phyloP scores from a whole-genome alignment of 2,797 vertebrate genomes.

The Siniperca obscura region DNA sequence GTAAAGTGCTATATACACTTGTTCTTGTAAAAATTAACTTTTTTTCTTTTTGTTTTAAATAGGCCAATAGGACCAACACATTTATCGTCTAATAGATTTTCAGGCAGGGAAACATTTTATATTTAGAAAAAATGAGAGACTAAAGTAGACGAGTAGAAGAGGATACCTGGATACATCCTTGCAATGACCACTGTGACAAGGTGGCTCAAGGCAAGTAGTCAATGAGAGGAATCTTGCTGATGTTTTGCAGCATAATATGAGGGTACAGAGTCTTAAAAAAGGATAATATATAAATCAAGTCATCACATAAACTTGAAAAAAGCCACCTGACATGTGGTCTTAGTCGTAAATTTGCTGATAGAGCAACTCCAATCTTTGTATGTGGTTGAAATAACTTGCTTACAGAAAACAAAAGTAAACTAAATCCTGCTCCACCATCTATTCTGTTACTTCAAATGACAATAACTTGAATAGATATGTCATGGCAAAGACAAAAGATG shows the following conservation, averaged over 20 bases:
- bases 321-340: background rate
- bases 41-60: background rate
- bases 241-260: slow-evolving; percentile 4
- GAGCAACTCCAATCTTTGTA: slow-evolving; percentile 24
- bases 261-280: background rate
- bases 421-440: slow-evolving; percentile 22
- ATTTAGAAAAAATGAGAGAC: background rate
- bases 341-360: slow-evolving; percentile 3
- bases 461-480: slow-evolving; percentile 42
- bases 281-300: slow-evolving; percentile 16
- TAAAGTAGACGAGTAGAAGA: background rate
- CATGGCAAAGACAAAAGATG: slow-evolving; percentile 57
- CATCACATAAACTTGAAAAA: slow-evolving; percentile 12
- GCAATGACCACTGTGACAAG: background rate
- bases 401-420: slow-evolving; percentile 16
- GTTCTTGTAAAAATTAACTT: background rate
- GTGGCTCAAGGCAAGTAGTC: background rate
- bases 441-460: slow-evolving; percentile 47
- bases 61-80: too few relatives aligned
- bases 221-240: background rate
- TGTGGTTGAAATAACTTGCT: slow-evolving; percentile 30
- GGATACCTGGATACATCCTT: background rate
- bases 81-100: background rate
- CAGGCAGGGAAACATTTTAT: background rate
- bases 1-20: too few relatives aligned